A percentile compares a stretch with the other conserved stretches of the same genome.
phyloP scores from a whole-genome alignment of 2,797 vertebrate genomes.

The Cottoperca gobio region DNA sequence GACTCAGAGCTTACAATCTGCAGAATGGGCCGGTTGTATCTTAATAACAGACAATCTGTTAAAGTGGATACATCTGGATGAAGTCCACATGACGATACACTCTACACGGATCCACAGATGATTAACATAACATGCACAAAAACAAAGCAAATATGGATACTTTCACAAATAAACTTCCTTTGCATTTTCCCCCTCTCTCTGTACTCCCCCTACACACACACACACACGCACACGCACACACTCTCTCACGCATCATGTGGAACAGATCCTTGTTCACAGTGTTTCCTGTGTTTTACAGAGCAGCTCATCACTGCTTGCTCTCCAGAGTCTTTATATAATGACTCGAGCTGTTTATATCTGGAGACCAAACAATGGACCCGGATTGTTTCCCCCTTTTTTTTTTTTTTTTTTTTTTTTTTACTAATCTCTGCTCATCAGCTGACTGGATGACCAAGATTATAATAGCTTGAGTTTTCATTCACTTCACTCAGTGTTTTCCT shows the following conservation, averaged over 20 bases:
- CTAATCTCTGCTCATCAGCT: slow-evolving; percentile 76
- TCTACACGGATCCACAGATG: background rate
- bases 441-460: slow-evolving; percentile 76
- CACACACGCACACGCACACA: slow-evolving; percentile 28
- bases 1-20: background rate
- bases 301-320: slow-evolving; percentile 73
- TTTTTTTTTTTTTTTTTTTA: slow-evolving; percentile 26
- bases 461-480: slow-evolving; percentile 70
- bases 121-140: background rate
- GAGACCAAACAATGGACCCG: slow-evolving; percentile 71
- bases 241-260: slow-evolving; percentile 72
- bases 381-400: slow-evolving; percentile 72
- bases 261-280: slow-evolving; percentile 77
- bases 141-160: background rate
- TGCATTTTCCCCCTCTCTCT: slow-evolving; percentile 33
- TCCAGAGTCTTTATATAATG: slow-evolving; percentile 77
- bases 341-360: slow-evolving; percentile 74
- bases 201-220: slow-evolving; percentile 10
- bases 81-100: background rate
- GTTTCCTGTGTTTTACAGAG: slow-evolving; percentile 81
- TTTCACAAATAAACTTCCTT: slow-evolving; percentile 57
- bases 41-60: background rate
- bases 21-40: background rate
- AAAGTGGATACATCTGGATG: background rate
- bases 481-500: slow-evolving; percentile 42